Conservation (phyloP, 2,888 invertebrate genomes). For the Apotomis capreana region DNA sequence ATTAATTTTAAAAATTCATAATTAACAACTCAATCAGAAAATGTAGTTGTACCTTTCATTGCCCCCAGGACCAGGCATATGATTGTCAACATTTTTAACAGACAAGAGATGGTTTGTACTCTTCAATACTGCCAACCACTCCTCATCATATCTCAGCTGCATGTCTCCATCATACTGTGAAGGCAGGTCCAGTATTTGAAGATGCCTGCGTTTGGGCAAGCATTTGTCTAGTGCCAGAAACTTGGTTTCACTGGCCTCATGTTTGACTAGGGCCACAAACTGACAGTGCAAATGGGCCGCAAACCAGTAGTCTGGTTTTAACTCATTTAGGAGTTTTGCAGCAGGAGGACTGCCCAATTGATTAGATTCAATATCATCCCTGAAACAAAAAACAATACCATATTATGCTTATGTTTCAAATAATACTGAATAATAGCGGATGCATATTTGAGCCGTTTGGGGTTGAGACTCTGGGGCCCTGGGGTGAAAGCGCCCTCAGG, state of each 20-base stretch:
- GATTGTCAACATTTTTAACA: constrained; percentile 86
- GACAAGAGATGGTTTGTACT: constrained; percentile 94
- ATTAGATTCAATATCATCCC: constrained; percentile 91
- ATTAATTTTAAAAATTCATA: too few relatives aligned
- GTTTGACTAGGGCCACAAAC: constrained; percentile 94
- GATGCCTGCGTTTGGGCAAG: constrained; percentile 92
- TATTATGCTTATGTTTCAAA: too few relatives aligned
- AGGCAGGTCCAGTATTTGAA: constrained; percentile 91
- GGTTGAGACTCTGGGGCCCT: too few relatives aligned
- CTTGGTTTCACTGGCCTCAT: constrained; percentile 85
- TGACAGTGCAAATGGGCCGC: constrained; percentile 98
- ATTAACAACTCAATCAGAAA: not conserved
- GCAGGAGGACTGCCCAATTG: constrained; percentile 94
- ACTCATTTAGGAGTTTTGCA: constrained; percentile 89
- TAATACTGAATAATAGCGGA: too few relatives aligned
- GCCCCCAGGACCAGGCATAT: constrained; percentile 92
- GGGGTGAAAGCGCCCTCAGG: too few relatives aligned
- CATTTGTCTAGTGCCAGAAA: constrained; percentile 99
- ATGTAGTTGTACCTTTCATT: constrained; percentile 82
- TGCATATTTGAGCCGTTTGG: too few relatives aligned
- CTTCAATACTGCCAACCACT: constrained; percentile 95
- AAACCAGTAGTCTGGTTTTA: constrained; percentile 97
- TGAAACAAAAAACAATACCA: constrained; percentile 61
- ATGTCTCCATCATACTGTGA: constrained; percentile 80
- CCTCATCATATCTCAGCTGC: constrained; percentile 91